Evolutionary conservation across 2,113 vertebrate species (phyloP).

Genomic region (Trematocara marginatum): DNA sequence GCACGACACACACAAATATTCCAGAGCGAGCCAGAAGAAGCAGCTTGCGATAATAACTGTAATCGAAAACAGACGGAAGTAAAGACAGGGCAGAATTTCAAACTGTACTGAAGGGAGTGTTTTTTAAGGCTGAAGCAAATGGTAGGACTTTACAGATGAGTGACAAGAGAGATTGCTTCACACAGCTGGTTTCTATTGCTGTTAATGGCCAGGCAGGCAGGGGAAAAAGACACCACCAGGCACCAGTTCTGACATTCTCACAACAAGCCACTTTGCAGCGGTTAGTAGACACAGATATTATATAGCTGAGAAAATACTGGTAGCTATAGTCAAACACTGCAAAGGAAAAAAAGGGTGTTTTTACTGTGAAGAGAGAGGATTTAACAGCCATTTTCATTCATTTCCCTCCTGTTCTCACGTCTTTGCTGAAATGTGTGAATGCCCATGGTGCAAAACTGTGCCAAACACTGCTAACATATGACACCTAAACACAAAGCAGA

Average conservation of each 20-base stretch:
- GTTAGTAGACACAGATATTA: conserved; percentile 27
- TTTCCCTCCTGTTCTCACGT: not conserved
- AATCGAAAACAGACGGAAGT: conserved; percentile 62
- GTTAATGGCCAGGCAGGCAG: conserved; percentile 24
- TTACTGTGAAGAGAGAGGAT: not conserved
- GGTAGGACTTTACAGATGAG: conserved; percentile 31
- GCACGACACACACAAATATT: conserved; percentile 13
- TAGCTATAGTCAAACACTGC: not conserved
- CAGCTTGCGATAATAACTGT: conserved; percentile 72
- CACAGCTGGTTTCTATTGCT: conserved; percentile 67
- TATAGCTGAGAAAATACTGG: conserved; percentile 26
- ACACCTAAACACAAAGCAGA: not conserved
- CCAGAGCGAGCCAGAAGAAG: conserved; percentile 38
- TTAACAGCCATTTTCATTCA: not conserved
- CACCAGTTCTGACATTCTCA: conserved; percentile 37
- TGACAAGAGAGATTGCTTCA: conserved; percentile 45
- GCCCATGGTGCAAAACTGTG: not conserved
- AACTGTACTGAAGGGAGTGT: conserved; percentile 41
- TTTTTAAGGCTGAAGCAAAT: conserved; percentile 50
- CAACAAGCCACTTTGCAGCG: conserved; percentile 35
- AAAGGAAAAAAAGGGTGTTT: conserved; percentile 5
- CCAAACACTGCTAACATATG: not conserved
- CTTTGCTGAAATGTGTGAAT: not conserved
- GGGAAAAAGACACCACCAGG: conserved; percentile 38
- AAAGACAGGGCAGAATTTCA: conserved; percentile 40